These are phyloP conservation scores for Litoditis marina DNA, from an alignment of 2,888 invertebrate species.

Conservation along the genomic window DNA sequence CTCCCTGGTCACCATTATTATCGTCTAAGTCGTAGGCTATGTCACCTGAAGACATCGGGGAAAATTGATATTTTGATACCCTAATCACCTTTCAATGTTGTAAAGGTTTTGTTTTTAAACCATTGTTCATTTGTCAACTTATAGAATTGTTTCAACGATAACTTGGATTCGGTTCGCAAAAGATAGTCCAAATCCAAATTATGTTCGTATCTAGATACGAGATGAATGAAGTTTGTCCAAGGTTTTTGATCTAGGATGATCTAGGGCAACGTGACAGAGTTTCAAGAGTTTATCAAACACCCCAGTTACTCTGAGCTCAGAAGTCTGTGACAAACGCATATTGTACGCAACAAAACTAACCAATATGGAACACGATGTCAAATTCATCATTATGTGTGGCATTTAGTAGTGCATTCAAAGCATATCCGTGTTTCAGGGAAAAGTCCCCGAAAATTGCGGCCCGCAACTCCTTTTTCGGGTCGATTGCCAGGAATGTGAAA, in stretches of 20 bases:
- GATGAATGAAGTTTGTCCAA: no score
- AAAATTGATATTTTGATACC: background rate
- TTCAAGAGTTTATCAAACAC: no score
- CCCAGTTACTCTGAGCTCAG: no score
- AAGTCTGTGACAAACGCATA: no score
- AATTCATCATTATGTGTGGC: constrained; percentile 73
- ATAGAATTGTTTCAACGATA: no score
- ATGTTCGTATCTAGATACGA: no score
- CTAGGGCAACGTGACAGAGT: no score
- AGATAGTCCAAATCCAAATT: no score
- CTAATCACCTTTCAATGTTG: no score
- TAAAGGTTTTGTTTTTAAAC: background rate
- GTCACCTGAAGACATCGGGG: constrained; percentile 78
- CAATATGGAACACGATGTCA: constrained; percentile 62
- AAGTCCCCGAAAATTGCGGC: constrained; percentile 85
- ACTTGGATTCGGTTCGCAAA: background rate
- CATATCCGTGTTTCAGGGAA: constrained; percentile 86
- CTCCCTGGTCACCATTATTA: constrained; percentile 74
- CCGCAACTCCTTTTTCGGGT: constrained; percentile 33
- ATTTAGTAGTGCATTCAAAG: constrained; percentile 77
- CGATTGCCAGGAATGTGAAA: constrained; percentile 43
- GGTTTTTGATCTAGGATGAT: no score
- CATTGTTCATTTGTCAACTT: background rate
- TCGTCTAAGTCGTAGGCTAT: constrained; percentile 87
- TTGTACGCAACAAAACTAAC: constrained; percentile 25